These are phyloP conservation scores for Heteronetta atricapilla DNA, from an alignment of 2,113 vertebrate species.

Conservation along the genomic window DNA sequence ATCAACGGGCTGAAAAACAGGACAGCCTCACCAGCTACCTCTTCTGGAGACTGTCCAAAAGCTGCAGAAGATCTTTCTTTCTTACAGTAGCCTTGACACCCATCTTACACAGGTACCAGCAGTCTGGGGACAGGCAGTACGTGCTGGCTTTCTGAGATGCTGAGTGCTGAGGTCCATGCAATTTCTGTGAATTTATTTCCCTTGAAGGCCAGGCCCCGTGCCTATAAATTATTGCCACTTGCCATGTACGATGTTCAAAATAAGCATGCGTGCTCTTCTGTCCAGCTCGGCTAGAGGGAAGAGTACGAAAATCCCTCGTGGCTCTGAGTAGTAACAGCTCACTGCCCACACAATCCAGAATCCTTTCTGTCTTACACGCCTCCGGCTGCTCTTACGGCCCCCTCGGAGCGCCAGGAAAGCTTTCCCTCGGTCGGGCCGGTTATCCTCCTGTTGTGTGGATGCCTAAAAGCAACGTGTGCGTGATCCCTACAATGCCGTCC, in stretches of 20 bases:
- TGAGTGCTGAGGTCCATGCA: not conserved
- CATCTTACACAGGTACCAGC: not conserved
- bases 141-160: not conserved
- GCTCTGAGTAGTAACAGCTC: not conserved
- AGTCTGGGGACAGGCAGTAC: not conserved
- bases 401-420: not conserved
- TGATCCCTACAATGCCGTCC: not conserved
- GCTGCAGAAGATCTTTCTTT: not conserved
- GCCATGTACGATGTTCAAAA: not conserved
- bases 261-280: not conserved
- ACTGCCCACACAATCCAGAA: not conserved
- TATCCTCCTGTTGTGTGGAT: not conserved
- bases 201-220: not conserved
- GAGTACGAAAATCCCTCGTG: fast-evolving
- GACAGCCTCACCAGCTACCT: not conserved
- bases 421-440: not conserved
- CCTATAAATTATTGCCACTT: not conserved
- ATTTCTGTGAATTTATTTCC: not conserved
- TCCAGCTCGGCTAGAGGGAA: not conserved
- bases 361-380: not conserved
- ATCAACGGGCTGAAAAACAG: not conserved
- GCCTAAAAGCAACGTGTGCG: not conserved
- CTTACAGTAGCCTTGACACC: not conserved
- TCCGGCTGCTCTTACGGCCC: not conserved
- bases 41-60: not conserved